Evolutionary conservation across 2,113 vertebrate species (phyloP), one percentile per base, ranked within the genome.

Genomic region (Rhizomys pruinosus): DNA sequence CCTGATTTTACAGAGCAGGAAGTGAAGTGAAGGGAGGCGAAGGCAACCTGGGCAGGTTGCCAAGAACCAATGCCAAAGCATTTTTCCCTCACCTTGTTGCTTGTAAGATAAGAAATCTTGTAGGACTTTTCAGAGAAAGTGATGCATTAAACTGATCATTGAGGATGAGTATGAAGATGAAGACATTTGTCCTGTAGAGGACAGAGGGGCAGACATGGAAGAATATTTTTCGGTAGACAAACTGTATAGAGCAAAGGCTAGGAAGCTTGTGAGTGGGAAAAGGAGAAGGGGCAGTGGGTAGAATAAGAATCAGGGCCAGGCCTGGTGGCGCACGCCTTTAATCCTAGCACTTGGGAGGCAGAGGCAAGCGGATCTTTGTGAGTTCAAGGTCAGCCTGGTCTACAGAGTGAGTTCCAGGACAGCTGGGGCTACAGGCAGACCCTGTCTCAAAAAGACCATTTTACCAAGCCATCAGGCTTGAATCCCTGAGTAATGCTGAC

Each of bases 361-460:
- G n/a, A n/a, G n/a, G n/a, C n/a, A n/a, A n/a, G n/a, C n/a, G n/a
- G n/a, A n/a, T n/a, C n/a, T n/a, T n/a, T n/a, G n/a, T n/a, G n/a
- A n/a, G n/a, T n/a, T n/a, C n/a, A n/a, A n/a, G n/a, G n/a, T n/a
- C n/a, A n/a, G n/a, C n/a, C n/a, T n/a, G n/a, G n/a, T n/a, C n/a
- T n/a, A n/a, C n/a, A n/a, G n/a, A n/a, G n/a, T n/a, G n/a, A n/a
- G n/a, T n/a, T n/a, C n/a, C n/a, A n/a, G n/a, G n/a, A n/a, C n/a
- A n/a, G n/a, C n/a, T n/a, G n/a, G n/a, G n/a, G n/a, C n/a, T n/a
- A n/a, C n/a, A n/a, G n/a, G n/a, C n/a, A n/a, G n/a, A n/a, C n/a
- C n/a, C n/a, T n/a, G n/a, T 79, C 71, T 74, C 39, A 85, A 84
- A 97, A 96, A 90, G 87, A 93, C 80, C 87, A 93, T 85, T 95